Percentiles rank a stretch among this genome's conserved stretches.
phyloP scores from a whole-genome alignment of 2,113 vertebrate species.

The Perca schrenkii region DNA sequence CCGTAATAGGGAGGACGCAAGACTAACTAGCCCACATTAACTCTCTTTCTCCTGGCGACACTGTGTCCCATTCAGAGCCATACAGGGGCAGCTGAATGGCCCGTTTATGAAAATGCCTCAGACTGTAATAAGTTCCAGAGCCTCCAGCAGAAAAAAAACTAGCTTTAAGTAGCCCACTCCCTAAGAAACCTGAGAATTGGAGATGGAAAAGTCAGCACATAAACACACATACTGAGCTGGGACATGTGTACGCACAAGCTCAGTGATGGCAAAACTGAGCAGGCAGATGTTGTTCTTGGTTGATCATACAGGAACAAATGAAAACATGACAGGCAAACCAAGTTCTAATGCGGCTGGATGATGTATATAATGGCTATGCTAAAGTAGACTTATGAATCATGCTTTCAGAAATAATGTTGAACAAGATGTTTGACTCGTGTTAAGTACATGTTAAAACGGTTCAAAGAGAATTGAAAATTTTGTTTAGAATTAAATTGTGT shows the following conservation, averaged over 20 bases:
- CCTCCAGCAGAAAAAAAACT: conserved; percentile 50
- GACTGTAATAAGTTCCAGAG: conserved; percentile 85
- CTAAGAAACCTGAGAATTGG: conserved; percentile 72
- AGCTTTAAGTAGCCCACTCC: conserved; percentile 74
- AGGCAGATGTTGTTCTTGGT: conserved; percentile 69
- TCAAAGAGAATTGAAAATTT: background rate
- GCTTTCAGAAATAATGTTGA: conserved; percentile 26
- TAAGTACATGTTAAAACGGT: background rate
- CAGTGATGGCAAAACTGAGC: conserved; percentile 67
- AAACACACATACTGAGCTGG: conserved; percentile 62
- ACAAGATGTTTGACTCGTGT: background rate
- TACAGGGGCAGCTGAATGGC: conserved; percentile 75
- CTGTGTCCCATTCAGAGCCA: conserved; percentile 77
- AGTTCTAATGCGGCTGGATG: conserved; percentile 13
- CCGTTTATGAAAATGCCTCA: conserved; percentile 79
- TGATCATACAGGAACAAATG: conserved; percentile 59
- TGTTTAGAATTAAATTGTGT: background rate
- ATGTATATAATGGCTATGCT: conserved; percentile 24
- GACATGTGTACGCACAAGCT: conserved; percentile 46
- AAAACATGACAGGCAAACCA: conserved; percentile 53
- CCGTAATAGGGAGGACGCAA: conserved; percentile 63
- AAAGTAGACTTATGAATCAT: conserved; percentile 16
- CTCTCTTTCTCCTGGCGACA: conserved; percentile 75
- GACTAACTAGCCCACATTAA: conserved; percentile 74
- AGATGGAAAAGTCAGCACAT: conserved; percentile 76